A percentile compares a stretch with the other conserved stretches of the same genome.
phyloP scores from a whole-genome alignment of 2,888 invertebrate species.

The Geotrupes spiniger region DNA sequence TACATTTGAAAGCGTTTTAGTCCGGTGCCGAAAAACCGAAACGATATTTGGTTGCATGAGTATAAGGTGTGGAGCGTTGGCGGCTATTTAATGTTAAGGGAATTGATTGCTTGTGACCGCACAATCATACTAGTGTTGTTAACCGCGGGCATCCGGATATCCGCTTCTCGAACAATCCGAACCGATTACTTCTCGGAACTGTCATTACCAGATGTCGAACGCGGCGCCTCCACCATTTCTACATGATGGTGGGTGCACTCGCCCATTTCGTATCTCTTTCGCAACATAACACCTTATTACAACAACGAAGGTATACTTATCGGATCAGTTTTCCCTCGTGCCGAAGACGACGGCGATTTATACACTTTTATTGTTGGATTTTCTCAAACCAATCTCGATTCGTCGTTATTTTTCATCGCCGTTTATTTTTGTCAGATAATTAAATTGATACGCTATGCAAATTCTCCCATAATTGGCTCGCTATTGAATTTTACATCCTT shows the following conservation, averaged over 20 bases:
- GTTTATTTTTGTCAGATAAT: too few relatives aligned
- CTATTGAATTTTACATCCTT: too few relatives aligned
- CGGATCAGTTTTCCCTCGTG: not conserved
- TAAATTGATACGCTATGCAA: too few relatives aligned
- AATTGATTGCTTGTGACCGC: constrained; percentile 47
- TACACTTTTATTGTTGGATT: constrained; percentile 1
- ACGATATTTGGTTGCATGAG: too few relatives aligned
- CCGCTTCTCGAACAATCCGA: constrained; percentile 41
- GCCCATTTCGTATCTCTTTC: constrained; percentile 20
- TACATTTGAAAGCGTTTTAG: too few relatives aligned
- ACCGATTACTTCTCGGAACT: constrained; percentile 44
- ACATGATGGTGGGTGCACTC: constrained; percentile 12
- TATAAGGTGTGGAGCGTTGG: not conserved
- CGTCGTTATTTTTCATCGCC: too few relatives aligned
- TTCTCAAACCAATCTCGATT: not conserved
- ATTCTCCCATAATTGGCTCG: too few relatives aligned
- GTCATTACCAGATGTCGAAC: constrained; percentile 44
- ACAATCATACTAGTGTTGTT: constrained; percentile 44
- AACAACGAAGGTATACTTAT: not conserved
- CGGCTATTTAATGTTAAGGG: constrained; percentile 35
- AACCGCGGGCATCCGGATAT: constrained; percentile 40
- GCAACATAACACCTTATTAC: constrained; percentile 22
- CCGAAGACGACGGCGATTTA: not conserved
- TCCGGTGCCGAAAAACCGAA: too few relatives aligned
- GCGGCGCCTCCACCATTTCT: constrained; percentile 19